Base-by-base conservation (phyloP, 2,797 vertebrate genomes). In the Antennarius maculatus region DNA sequence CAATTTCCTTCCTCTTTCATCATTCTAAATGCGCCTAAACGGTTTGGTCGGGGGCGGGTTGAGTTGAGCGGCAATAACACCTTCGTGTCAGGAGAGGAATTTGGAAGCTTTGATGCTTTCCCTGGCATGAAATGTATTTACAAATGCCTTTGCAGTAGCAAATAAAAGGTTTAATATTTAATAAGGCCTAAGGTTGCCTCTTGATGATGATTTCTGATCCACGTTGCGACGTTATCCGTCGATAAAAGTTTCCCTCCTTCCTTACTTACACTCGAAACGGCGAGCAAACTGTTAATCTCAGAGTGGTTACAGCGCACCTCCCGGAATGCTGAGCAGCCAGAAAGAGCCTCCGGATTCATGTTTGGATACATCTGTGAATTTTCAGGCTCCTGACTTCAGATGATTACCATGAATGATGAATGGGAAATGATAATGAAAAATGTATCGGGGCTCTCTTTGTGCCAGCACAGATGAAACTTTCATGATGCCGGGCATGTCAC, bases 81-180 rank as follows among this genome's bases (percentile, higher is more conserved):
- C 84, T 85, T 90, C 76, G 86, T 80, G 81, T 88, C 86, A 78
- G 71, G 79, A 84, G 84, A 71, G 78, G 82, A 79, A 81, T 88
- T 74, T 83, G 83, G 81, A 82, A 89, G 86, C 86, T 87, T 88
- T 90, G 86, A 90, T 87, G 88, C 89, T 88, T 84, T 87, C 74
- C 72, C 77, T 79, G 77, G 80, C 89, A 81, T 80, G 78, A 90
- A 91, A 91, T 83, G 77, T 91, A 92, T 93, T 93, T 92, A 92
- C 85, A 90, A 92, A 92, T 88, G 91, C 83, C 88, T 91, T 86
- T 15, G 82, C 61, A 80, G 80, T 79, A 83, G 86, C 88, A 87
- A 91, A 90, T 91, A 86, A 87, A 87, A 87, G 84, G 76, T 91
- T 93, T 91, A 91, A 92, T 93, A 92, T 93, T 93, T 93, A 91